Conservation (phyloP, 92 coral and sea anemone species). For the Chrysogorgia sp. region DNA sequence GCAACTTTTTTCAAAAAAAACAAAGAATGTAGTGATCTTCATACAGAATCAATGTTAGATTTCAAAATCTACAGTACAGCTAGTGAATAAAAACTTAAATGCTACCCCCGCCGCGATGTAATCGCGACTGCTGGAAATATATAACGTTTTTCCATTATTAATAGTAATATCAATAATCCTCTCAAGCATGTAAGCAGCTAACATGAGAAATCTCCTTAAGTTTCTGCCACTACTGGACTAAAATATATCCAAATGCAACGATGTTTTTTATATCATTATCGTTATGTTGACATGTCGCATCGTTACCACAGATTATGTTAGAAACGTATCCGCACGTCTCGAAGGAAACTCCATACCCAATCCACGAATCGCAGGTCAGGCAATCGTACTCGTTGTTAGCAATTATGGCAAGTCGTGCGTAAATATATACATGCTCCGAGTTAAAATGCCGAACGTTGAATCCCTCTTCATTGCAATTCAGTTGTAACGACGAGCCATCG, state of each 20-base stretch:
- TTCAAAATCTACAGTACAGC: too few species aligned
- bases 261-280: background rate
- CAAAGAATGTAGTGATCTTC: too few species aligned
- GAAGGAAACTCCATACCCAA: conserved; percentile 19
- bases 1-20: too few species aligned
- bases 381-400: conserved; percentile 3
- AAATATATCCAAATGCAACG: conserved; percentile 28
- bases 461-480: background rate
- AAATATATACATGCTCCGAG: background rate
- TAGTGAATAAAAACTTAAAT: too few species aligned
- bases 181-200: too few species aligned
- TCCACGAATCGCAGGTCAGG: conserved; percentile 1
- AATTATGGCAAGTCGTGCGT: background rate
- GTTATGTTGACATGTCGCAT: background rate
- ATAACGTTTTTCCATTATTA: too few species aligned
- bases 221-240: background rate
- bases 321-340: background rate
- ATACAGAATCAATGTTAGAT: too few species aligned
- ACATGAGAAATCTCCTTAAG: too few species aligned
- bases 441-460: background rate
- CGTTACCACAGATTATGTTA: conserved; percentile 1
- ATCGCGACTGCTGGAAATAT: too few species aligned
- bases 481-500: conserved; percentile 1
- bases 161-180: too few species aligned
- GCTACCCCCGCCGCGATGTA: too few species aligned